Conservation (phyloP, 2,888 invertebrate species). For the Tortrix viridana region DNA sequence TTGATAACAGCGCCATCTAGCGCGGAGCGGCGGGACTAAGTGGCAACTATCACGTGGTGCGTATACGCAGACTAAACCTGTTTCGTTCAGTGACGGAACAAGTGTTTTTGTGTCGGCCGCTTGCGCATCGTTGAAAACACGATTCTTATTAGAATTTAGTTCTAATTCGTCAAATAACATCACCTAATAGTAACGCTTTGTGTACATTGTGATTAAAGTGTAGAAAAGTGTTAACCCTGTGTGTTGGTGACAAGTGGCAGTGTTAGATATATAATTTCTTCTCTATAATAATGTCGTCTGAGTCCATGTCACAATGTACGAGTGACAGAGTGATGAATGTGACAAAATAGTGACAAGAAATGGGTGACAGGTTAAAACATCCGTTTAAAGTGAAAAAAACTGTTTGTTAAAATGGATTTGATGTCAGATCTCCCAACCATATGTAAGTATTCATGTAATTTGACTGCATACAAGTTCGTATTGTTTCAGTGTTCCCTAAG, state of each 20-base stretch:
- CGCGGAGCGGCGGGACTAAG: constrained; percentile 47
- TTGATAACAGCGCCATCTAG: constrained; percentile 58
- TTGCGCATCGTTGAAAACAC: constrained; percentile 48
- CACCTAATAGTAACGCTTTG: background rate
- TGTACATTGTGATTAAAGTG: background rate
- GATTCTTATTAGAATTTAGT: constrained; percentile 18
- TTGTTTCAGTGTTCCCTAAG: background rate
- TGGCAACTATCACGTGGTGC: constrained; percentile 64
- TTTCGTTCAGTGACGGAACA: constrained; percentile 71
- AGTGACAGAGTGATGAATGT: constrained; percentile 37
- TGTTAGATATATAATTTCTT: constrained; percentile 9
- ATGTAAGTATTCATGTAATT: constrained; percentile 61
- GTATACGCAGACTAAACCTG: constrained; percentile 67
- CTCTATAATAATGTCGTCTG: constrained; percentile 2
- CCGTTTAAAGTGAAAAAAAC: constrained; percentile 77
- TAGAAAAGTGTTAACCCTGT: background rate
- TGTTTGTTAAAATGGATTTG: constrained; percentile 70
- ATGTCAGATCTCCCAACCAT: constrained; percentile 71
- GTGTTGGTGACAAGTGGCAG: background rate
- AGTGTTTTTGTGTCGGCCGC: constrained; percentile 68
- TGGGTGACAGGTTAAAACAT: constrained; percentile 78
- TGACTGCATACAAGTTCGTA: background rate
- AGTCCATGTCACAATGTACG: constrained; percentile 29
- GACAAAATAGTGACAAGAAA: constrained; percentile 64
- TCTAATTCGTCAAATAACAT: background rate